Conservation (phyloP, 2,888 invertebrate species). For the Drosophila setosimentum region DNA sequence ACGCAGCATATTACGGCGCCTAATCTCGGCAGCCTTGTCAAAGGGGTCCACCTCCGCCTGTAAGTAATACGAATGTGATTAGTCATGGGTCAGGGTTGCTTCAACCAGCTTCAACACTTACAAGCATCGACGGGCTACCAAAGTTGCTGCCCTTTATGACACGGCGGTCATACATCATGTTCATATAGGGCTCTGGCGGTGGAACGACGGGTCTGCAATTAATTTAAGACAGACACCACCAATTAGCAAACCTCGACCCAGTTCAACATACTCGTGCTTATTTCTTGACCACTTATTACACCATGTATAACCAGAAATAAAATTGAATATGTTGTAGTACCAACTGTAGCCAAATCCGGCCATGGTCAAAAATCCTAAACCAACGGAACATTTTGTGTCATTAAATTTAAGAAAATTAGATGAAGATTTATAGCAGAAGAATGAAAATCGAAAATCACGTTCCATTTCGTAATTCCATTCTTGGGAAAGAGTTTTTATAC, state of each 20-base stretch:
- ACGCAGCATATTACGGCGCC: conserved; percentile 91
- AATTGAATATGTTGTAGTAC: neutral
- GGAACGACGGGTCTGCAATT: conserved; percentile 78
- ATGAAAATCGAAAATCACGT: neutral
- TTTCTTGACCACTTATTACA: neutral
- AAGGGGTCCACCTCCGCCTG: conserved; percentile 85
- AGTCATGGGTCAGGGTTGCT: conserved; percentile 61
- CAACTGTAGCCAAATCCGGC: too few relatives aligned
- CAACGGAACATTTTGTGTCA: neutral
- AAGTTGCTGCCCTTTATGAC: conserved; percentile 94
- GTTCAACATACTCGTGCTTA: conserved; percentile 45
- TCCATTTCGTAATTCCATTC: neutral
- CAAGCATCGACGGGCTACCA: conserved; percentile 80
- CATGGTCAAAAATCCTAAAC: neutral
- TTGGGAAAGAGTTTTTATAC: neutral
- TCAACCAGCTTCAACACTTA: conserved; percentile 54
- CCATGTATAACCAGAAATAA: neutral
- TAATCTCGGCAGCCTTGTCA: conserved; percentile 84
- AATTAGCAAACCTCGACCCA: conserved; percentile 77
- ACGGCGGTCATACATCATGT: conserved; percentile 95
- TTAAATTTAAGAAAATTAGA: too few relatives aligned
- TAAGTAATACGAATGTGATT: conserved; percentile 25
- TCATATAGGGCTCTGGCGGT: conserved; percentile 87
- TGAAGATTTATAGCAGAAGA: too few relatives aligned
- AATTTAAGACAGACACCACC: conserved; percentile 33